A percentile compares a stretch with the other conserved stretches of the same genome.
These are phyloP conservation scores for Dendrocopos noguchii DNA, from an alignment of 2,113 vertebrate genomes.

Conservation along the genomic window DNA sequence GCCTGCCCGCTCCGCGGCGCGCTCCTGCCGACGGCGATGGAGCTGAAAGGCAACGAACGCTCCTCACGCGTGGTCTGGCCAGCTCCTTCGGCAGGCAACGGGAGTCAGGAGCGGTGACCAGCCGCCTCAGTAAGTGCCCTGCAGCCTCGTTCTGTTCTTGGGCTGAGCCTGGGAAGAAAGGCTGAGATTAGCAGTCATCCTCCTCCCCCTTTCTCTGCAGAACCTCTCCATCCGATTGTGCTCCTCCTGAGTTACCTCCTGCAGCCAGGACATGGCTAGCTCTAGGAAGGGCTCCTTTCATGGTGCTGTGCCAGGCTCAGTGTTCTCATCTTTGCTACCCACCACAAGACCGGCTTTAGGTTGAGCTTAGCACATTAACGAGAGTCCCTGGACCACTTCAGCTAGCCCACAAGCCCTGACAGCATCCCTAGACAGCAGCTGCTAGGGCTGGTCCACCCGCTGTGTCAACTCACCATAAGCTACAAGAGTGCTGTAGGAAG, in stretches of 20 bases:
- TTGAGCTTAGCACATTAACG: background rate
- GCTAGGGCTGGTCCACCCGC: background rate
- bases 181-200: background rate
- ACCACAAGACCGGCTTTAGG: background rate
- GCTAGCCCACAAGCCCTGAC: background rate
- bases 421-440: background rate
- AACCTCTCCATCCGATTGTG: background rate
- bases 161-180: background rate
- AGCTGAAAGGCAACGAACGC: background rate
- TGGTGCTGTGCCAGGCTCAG: background rate
- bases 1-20: background rate
- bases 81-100: background rate
- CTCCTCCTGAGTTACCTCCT: background rate
- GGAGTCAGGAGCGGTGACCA: background rate
- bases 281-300: background rate
- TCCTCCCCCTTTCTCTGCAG: background rate
- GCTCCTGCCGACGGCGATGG: background rate
- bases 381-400: background rate
- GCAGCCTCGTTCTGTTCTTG: background rate
- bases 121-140: rapidly evolving
- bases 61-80: background rate
- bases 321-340: background rate
- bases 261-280: background rate
- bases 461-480: background rate
- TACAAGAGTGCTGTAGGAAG: background rate